A percentile compares a stretch with the other conserved stretches of the same genome.
phyloP scores from a whole-genome alignment of 2,797 vertebrate genomes.

The Acanthiza pusilla region DNA sequence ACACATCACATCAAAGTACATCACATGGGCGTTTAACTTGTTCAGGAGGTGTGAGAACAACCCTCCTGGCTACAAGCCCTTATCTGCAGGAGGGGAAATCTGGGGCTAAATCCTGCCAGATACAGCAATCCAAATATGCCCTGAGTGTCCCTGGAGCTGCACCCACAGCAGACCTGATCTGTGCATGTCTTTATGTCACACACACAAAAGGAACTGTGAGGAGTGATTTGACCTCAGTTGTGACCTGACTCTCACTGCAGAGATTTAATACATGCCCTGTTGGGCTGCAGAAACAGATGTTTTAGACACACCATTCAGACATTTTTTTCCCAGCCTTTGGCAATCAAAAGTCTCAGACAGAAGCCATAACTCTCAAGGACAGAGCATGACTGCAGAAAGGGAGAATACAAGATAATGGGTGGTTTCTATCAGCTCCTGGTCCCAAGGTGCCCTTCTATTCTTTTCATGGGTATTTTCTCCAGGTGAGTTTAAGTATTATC shows the following conservation, averaged over 20 bases:
- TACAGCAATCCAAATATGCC: background rate
- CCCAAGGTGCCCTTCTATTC: background rate
- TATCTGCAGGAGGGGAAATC: background rate
- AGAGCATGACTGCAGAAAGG: background rate
- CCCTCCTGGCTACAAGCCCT: background rate
- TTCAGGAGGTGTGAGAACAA: background rate
- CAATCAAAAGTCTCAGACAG: background rate
- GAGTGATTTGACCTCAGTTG: background rate
- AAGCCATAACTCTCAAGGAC: background rate
- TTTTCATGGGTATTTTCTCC: background rate
- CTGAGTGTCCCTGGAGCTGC: background rate
- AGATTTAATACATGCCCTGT: background rate
- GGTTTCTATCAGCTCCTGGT: background rate
- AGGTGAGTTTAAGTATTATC: background rate
- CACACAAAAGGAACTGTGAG: fast-evolving
- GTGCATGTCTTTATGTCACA: background rate
- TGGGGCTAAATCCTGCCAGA: background rate
- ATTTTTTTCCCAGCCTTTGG: background rate
- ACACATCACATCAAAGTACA: background rate
- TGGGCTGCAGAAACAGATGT: background rate
- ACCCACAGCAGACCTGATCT: fast-evolving
- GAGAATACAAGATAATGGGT: background rate
- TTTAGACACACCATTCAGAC: background rate
- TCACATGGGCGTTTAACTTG: background rate
- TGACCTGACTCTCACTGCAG: background rate